phyloP scores from a whole-genome alignment of 2,797 vertebrate genomes.

The Huso huso region DNA sequence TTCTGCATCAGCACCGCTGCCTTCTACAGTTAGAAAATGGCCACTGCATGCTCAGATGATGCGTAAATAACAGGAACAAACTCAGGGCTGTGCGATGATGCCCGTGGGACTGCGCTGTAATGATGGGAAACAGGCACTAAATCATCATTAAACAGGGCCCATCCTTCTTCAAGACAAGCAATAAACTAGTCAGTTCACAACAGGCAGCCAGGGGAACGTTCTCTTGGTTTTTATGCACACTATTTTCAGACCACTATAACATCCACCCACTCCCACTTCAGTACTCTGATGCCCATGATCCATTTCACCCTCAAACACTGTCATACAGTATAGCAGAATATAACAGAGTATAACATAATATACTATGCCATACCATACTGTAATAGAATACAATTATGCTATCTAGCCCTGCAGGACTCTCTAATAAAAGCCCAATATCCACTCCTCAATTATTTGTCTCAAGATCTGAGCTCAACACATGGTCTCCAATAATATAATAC shows the following conservation, averaged over 20 bases:
- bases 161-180: constrained; percentile 1
- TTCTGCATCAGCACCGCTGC: too few relatives aligned
- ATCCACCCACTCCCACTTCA: neutral
- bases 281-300: neutral
- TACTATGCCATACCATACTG: too few relatives aligned
- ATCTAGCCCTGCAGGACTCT: too few relatives aligned
- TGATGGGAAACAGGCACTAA: neutral
- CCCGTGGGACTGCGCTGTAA: neutral
- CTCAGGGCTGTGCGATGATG: neutral
- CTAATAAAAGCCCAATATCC: too few relatives aligned
- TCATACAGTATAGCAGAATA: too few relatives aligned
- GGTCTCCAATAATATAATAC: too few relatives aligned
- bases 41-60: too few relatives aligned
- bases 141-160: neutral
- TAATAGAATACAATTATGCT: too few relatives aligned
- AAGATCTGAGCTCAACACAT: too few relatives aligned
- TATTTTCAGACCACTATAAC: neutral
- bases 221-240: neutral
- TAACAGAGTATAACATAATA: too few relatives aligned
- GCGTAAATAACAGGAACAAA: neutral
- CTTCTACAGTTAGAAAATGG: too few relatives aligned
- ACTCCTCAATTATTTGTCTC: too few relatives aligned
- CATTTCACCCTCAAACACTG: neutral
- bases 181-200: neutral
- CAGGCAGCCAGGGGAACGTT: neutral